Conservation (phyloP, 2,797 vertebrate genomes). For the Pitangus sulphuratus region DNA sequence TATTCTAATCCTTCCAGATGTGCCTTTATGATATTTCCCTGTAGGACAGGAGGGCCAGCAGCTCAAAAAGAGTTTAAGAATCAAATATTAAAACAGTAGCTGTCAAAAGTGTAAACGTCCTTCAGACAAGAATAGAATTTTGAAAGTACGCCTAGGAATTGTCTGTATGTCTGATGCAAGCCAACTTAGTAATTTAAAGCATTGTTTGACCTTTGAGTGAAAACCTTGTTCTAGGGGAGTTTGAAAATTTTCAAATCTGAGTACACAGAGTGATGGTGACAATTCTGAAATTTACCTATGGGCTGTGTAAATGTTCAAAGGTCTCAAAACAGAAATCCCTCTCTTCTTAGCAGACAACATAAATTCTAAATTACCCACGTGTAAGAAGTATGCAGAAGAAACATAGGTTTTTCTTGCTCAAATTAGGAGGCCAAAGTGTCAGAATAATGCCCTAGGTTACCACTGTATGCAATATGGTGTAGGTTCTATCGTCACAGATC, state of each 20-base stretch:
- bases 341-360: background rate
- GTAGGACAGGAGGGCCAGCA: background rate
- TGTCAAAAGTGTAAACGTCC: background rate
- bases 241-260: slow-evolving; percentile 39
- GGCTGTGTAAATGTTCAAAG: slow-evolving; percentile 65
- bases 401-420: background rate
- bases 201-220: background rate
- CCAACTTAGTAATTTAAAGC: background rate
- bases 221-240: background rate
- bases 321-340: slow-evolving; percentile 20
- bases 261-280: background rate
- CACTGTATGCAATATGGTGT: fast-evolving
- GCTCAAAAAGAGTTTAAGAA: background rate
- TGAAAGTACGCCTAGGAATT: background rate
- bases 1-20: background rate
- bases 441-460: background rate
- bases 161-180: background rate
- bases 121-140: background rate
- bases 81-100: background rate
- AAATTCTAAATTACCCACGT: background rate
- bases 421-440: background rate
- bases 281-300: slow-evolving; percentile 67
- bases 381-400: background rate
- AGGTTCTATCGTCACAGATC: fast-evolving
- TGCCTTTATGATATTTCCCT: background rate